Evolutionary conservation across 2,113 vertebrate genomes (phyloP).

Genomic region (Tychaedon coryphoeus): DNA sequence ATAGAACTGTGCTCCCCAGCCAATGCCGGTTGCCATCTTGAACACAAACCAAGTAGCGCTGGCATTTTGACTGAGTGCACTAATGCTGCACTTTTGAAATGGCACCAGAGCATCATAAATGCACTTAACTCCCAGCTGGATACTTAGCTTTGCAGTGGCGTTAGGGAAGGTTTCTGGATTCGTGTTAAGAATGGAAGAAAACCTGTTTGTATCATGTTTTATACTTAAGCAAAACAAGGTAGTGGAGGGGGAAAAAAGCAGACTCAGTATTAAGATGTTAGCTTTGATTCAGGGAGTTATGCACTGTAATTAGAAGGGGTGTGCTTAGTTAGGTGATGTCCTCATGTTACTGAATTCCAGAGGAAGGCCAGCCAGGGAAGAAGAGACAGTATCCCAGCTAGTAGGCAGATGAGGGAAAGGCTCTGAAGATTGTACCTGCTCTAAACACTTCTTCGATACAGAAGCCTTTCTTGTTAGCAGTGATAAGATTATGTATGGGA

Average conservation of each 20-base stretch:
- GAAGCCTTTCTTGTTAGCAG: conserved; percentile 29
- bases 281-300: neutral
- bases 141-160: neutral
- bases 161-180: conserved; percentile 40
- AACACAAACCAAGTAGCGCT: conserved; percentile 42
- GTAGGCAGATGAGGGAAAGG: neutral
- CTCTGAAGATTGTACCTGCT: neutral
- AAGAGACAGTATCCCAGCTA: neutral
- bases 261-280: neutral
- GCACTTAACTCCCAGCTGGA: conserved; percentile 9
- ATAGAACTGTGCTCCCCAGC: conserved; percentile 27
- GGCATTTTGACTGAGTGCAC: conserved; percentile 60
- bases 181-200: conserved; percentile 43
- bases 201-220: neutral
- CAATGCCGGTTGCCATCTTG: conserved; percentile 14
- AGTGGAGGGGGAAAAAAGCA: neutral
- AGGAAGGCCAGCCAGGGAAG: neutral
- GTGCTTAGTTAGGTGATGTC: neutral
- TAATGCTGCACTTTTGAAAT: conserved; percentile 58
- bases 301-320: neutral
- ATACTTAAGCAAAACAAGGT: neutral
- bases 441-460: neutral
- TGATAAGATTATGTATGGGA: conserved; percentile 38
- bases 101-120: conserved; percentile 43
- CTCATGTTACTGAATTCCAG: neutral